Percentiles rank a stretch among this genome's conserved stretches.
These are phyloP conservation scores for Pachyuromys duprasi DNA, from an alignment of 2,797 vertebrate species.

Conservation along the genomic window DNA sequence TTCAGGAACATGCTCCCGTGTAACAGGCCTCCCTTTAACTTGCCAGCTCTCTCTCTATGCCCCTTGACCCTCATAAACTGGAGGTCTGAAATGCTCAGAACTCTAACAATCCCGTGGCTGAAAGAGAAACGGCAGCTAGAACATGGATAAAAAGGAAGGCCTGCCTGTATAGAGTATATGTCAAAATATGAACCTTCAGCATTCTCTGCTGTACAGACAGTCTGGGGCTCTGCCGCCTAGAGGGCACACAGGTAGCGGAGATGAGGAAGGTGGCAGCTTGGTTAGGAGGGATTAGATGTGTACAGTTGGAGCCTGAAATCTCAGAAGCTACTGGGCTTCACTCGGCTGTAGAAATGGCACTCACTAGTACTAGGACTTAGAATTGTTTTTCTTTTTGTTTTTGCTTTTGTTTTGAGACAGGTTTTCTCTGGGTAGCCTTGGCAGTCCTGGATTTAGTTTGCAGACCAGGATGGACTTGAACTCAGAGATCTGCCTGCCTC, in stretches of 20 bases:
- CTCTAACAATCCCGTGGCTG: not conserved
- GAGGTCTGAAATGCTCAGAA: not conserved
- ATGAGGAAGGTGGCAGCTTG: not conserved
- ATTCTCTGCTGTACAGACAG: not conserved
- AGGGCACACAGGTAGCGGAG: rapidly evolving
- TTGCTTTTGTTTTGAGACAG: too few relatives aligned
- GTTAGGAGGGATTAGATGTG: rapidly evolving
- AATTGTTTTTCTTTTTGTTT: too few relatives aligned
- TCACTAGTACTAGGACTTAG: not conserved
- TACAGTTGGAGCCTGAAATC: not conserved
- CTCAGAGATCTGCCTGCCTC: too few relatives aligned
- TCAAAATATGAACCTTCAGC: not conserved
- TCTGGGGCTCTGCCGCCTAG: not conserved
- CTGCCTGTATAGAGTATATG: not conserved
- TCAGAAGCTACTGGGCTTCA: rapidly evolving
- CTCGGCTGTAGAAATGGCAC: rapidly evolving
- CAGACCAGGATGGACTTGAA: too few relatives aligned
- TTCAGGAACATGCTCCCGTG: not conserved
- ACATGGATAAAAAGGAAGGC: not conserved
- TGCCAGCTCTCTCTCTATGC: not conserved
- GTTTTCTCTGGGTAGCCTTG: too few relatives aligned
- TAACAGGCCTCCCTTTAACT: not conserved
- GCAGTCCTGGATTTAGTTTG: too few relatives aligned
- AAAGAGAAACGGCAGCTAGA: not conserved
- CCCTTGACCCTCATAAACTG: not conserved